Conservation (phyloP, 2,888 invertebrate species). For the Antitype chi region DNA sequence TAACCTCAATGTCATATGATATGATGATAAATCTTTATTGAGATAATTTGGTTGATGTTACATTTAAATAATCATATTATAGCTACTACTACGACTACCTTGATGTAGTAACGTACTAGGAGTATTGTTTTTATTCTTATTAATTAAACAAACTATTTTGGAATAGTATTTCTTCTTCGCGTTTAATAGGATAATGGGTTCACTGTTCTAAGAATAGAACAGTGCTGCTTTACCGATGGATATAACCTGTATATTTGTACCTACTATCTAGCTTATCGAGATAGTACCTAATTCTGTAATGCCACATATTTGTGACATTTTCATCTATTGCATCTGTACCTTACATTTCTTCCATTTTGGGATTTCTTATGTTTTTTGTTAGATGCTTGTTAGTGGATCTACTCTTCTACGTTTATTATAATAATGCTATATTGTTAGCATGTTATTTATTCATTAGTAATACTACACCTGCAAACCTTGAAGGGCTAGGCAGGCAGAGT, state of each 20-base stretch:
- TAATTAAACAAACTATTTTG: slow-evolving; percentile 2
- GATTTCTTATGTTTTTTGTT: neutral
- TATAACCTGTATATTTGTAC: neutral
- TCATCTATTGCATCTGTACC: neutral
- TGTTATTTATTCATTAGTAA: neutral
- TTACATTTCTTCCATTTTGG: neutral
- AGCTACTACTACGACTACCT: neutral
- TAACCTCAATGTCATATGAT: slow-evolving; percentile 11
- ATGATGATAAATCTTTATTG: slow-evolving; percentile 5
- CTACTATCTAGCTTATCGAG: too few relatives aligned
- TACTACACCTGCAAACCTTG: neutral
- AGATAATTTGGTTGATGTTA: slow-evolving; percentile 11
- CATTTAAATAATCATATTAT: neutral
- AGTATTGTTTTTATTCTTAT: too few relatives aligned
- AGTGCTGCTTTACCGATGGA: neutral
- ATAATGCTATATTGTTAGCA: too few relatives aligned
- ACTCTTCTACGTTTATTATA: neutral
- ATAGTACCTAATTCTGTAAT: neutral
- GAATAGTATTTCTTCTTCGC: neutral
- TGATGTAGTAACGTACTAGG: neutral
- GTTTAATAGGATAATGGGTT: slow-evolving; percentile 2
- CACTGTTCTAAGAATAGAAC: slow-evolving; percentile 12
- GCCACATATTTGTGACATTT: neutral
- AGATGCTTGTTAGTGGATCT: neutral
- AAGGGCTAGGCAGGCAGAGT: neutral